These are phyloP conservation scores for Stenoptilia bipunctidactyla DNA, from an alignment of 2,888 invertebrate genomes.

Conservation along the genomic window DNA sequence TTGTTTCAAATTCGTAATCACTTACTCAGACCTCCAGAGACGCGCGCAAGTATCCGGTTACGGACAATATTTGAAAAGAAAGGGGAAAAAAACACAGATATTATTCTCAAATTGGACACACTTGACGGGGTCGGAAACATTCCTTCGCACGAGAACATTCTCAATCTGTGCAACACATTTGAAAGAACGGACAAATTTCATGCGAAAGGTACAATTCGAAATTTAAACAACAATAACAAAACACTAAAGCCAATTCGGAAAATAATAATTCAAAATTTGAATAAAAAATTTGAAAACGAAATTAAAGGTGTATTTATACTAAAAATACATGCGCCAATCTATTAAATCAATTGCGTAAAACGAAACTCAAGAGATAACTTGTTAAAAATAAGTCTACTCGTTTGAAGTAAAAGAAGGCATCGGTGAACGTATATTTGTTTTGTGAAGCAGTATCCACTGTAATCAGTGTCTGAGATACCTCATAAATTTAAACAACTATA, in stretches of 20 bases:
- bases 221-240: conserved; percentile 17
- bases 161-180: no score
- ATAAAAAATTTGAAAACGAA: conserved; percentile 17
- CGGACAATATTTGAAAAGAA: conserved; percentile 59
- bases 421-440: no score
- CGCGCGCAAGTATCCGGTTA: conserved; percentile 61
- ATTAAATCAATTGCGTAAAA: no score
- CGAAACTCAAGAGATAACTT: no score
- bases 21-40: conserved; percentile 68
- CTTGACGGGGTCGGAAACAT: conserved; percentile 7
- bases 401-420: no score
- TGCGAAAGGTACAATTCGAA: conserved; percentile 18
- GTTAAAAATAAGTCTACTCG: no score
- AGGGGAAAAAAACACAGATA: conserved; percentile 46
- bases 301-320: background rate
- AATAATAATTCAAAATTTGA: conserved; percentile 16
- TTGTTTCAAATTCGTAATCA: conserved; percentile 15
- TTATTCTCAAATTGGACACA: conserved; percentile 41
- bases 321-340: conserved; percentile 1
- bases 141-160: no score
- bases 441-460: no score
- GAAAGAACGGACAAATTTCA: conserved; percentile 13
- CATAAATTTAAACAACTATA: no score
- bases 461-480: no score
- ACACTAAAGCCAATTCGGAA: conserved; percentile 21